These are phyloP conservation scores for Operophtera brumata DNA, from an alignment of 2,888 invertebrate species.

Conservation along the genomic window DNA sequence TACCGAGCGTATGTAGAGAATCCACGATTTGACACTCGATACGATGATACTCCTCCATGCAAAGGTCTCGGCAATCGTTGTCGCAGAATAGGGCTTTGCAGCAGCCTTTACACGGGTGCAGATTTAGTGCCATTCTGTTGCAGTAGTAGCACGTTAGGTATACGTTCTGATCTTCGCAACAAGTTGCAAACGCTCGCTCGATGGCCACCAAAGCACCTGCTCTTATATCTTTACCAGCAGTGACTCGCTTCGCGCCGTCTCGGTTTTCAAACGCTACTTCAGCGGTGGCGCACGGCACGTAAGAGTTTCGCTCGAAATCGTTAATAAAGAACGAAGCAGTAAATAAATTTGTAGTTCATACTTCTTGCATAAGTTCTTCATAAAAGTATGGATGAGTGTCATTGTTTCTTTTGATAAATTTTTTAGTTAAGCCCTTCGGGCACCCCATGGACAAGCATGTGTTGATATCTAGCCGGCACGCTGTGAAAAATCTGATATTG, in stretches of 20 bases:
- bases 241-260: slow-evolving; percentile 1
- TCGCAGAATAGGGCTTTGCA: slow-evolving; percentile 15
- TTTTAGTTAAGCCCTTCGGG: background rate
- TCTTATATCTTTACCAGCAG: slow-evolving; percentile 11
- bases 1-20: too few species aligned
- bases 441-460: background rate
- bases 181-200: slow-evolving; percentile 15
- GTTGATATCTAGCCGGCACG: slow-evolving; percentile 11
- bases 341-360: too few species aligned
- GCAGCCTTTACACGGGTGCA: slow-evolving; percentile 8
- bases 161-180: background rate
- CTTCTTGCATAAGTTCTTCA: background rate
- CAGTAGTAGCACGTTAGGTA: slow-evolving; percentile 18
- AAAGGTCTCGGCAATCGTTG: slow-evolving; percentile 3
- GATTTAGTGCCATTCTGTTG: slow-evolving; percentile 3
- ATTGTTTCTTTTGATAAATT: background rate
- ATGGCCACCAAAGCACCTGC: slow-evolving; percentile 18
- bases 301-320: slow-evolving; percentile 2
- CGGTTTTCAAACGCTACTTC: slow-evolving; percentile 3
- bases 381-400: background rate
- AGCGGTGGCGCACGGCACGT: slow-evolving; percentile 13
- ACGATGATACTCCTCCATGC: slow-evolving; percentile 18
- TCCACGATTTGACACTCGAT: slow-evolving; percentile 19
- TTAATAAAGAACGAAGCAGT: too few species aligned
- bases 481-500: slow-evolving; percentile 10